A percentile compares a stretch with the other conserved stretches of the same genome.
These are phyloP conservation scores for Gambusia yucatana DNA, from an alignment of 2,797 vertebrate species.

Conservation along the genomic window DNA sequence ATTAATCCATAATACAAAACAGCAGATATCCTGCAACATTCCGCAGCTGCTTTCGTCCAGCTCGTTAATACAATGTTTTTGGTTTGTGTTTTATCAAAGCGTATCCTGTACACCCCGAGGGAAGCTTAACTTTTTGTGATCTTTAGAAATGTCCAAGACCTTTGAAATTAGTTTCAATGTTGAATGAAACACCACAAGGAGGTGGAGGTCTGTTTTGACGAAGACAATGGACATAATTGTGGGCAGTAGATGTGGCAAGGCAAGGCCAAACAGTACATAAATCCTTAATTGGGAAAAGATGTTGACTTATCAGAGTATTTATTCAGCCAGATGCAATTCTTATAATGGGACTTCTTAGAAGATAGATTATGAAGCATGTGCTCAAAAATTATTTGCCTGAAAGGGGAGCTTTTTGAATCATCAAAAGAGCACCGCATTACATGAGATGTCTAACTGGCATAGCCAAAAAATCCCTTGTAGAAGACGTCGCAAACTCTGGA, in stretches of 20 bases:
- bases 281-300: neutral
- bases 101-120: neutral
- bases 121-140: neutral
- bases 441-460: neutral
- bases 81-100: neutral
- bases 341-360: neutral
- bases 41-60: neutral
- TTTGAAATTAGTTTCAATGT: neutral
- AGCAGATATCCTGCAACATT: neutral
- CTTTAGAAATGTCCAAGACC: neutral
- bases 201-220: neutral
- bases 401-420: neutral
- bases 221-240: neutral
- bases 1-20: neutral
- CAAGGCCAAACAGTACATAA: neutral
- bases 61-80: neutral
- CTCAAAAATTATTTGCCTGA: neutral
- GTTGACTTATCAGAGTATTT: neutral
- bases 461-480: neutral
- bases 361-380: neutral
- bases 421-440: neutral
- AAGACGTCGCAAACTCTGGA: neutral
- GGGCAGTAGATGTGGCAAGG: neutral
- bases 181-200: neutral
- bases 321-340: neutral